Evolutionary conservation across 2,797 vertebrate genomes (phyloP).

Genomic region (Macropodus opercularis): DNA sequence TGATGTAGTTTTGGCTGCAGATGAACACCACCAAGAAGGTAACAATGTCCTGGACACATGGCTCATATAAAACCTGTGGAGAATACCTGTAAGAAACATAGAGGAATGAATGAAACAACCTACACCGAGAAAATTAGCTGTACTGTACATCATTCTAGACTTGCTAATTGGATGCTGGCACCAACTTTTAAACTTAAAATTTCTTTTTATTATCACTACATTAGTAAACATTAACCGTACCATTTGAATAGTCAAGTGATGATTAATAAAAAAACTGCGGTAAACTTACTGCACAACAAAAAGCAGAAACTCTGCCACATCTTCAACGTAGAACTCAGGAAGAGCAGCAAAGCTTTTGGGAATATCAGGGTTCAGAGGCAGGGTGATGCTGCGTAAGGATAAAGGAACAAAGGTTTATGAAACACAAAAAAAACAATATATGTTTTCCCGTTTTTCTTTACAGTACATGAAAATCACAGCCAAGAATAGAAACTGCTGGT

Average conservation of each 20-base stretch:
- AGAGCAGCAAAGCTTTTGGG: conserved; percentile 97
- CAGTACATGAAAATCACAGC: conserved; percentile 3
- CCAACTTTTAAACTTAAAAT: too few species aligned
- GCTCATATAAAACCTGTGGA: conserved; percentile 98
- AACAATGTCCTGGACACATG: conserved; percentile 96
- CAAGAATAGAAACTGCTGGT: conserved; percentile 2
- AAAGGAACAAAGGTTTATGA: conserved; percentile 7
- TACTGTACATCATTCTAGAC: too few species aligned
- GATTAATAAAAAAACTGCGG: too few species aligned
- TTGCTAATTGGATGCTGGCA: too few species aligned
- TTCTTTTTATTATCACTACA: too few species aligned
- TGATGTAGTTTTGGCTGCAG: conserved; percentile 99
- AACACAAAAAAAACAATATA: background rate
- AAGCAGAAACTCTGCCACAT: conserved; percentile 99
- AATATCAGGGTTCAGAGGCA: conserved; percentile 94
- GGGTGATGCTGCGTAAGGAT: conserved; percentile 81
- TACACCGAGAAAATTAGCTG: background rate
- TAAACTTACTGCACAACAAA: conserved; percentile 99
- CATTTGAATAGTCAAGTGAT: too few species aligned
- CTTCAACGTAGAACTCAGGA: conserved; percentile 98
- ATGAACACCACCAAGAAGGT: conserved; percentile 98
- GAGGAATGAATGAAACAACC: conserved; percentile 2
- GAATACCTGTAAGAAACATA: conserved; percentile 85
- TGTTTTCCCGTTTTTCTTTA: conserved; percentile 1
- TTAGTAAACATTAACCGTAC: too few species aligned